Percentiles rank a stretch among this genome's conserved stretches.
These are phyloP conservation scores for Tychaedon coryphoeus DNA, from an alignment of 2,113 vertebrate species.

Conservation along the genomic window DNA sequence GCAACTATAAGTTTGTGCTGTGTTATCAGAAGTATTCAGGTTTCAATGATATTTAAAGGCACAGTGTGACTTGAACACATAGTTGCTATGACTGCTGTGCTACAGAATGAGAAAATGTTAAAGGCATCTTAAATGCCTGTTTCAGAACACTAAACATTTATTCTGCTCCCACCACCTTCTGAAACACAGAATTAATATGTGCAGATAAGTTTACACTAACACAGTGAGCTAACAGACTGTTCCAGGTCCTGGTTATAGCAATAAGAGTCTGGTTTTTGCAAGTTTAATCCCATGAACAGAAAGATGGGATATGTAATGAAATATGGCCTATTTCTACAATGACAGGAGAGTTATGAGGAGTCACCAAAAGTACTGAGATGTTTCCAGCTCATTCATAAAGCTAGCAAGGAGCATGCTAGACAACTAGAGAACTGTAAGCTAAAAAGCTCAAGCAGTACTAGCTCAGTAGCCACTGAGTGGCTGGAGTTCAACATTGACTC, in stretches of 20 bases:
- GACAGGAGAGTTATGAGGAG: not conserved
- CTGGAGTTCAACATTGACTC: conserved; percentile 30
- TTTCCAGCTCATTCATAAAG: not conserved
- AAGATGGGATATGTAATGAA: not conserved
- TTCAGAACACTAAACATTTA: not conserved
- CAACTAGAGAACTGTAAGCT: not conserved
- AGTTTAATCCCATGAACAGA: not conserved
- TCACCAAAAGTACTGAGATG: not conserved
- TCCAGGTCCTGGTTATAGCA: not conserved
- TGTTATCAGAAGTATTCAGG: not conserved
- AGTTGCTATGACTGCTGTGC: not conserved
- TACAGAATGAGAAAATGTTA: not conserved
- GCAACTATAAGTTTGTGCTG: not conserved
- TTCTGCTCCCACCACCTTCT: not conserved
- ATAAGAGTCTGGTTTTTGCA: not conserved
- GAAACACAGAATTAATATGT: not conserved
- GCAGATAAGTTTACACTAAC: not conserved
- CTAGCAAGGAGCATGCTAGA: not conserved
- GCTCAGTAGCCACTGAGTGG: not conserved
- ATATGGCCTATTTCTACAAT: not conserved
- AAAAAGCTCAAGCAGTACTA: not conserved
- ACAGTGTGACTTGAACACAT: not conserved
- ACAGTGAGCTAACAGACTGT: not conserved
- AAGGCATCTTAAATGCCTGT: not conserved
- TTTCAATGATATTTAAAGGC: not conserved